A percentile compares a stretch with the other conserved stretches of the same genome.
Conservation (phyloP, 2,113 vertebrate genomes). For the Naja naja region DNA sequence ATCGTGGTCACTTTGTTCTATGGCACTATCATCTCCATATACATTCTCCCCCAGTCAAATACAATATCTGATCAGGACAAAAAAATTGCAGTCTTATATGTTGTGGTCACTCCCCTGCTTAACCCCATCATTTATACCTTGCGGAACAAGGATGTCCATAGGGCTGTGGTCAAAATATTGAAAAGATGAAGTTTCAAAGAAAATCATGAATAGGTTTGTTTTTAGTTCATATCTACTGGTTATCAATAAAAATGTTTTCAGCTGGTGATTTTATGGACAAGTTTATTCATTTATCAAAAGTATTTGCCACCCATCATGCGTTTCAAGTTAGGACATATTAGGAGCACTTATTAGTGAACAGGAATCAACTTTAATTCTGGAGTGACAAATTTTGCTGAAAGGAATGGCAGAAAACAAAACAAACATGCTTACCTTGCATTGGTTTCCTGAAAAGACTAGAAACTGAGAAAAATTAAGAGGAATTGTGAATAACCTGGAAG, state of each 20-base stretch:
- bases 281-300: too few species aligned
- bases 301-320: too few species aligned
- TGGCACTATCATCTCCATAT: not conserved
- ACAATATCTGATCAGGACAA: not conserved
- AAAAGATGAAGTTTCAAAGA: not conserved
- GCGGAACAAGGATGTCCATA: not conserved
- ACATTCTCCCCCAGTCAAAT: not conserved
- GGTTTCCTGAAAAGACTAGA: too few species aligned
- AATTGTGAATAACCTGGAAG: too few species aligned
- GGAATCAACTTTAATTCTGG: too few species aligned
- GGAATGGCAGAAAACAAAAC: too few species aligned
- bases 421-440: too few species aligned
- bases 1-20: not conserved
- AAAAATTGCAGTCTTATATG: not conserved
- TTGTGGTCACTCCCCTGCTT: not conserved
- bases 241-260: not conserved
- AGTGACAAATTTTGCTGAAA: too few species aligned
- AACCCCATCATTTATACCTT: not conserved
- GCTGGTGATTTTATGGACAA: not conserved
- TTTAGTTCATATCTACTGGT: not conserved
- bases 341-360: too few species aligned
- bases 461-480: too few species aligned
- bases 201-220: not conserved
- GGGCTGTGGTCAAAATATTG: not conserved
- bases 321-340: too few species aligned